A percentile compares a stretch with the other conserved stretches of the same genome.
phyloP scores from a whole-genome alignment of 2,888 invertebrate genomes.

The Athalia circularis region DNA sequence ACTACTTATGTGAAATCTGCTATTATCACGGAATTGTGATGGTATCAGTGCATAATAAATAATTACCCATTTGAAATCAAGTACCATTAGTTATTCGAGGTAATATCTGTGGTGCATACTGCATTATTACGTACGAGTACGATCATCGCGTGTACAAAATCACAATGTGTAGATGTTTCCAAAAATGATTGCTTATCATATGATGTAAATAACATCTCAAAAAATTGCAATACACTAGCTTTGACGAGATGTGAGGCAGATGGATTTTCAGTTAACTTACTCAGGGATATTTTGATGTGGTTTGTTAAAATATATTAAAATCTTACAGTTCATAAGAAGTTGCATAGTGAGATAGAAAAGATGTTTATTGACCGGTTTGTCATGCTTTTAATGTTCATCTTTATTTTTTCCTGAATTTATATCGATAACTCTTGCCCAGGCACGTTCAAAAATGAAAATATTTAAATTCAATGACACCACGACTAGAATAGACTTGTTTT shows the following conservation, averaged over 20 bases:
- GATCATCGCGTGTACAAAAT: neutral
- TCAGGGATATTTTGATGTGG: conserved; percentile 37
- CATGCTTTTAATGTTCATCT: conserved; percentile 4
- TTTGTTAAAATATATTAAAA: neutral
- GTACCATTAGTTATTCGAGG: conserved; percentile 22
- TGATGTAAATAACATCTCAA: conserved; percentile 35
- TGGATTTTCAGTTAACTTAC: conserved; percentile 24
- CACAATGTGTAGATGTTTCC: neutral
- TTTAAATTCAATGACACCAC: neutral
- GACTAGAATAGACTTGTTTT: conserved; percentile 39
- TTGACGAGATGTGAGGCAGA: neutral
- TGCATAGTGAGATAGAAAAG: conserved; percentile 32
- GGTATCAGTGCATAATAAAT: neutral
- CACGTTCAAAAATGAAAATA: neutral
- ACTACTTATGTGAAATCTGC: neutral
- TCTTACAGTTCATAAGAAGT: conserved; percentile 10
- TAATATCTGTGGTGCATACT: conserved; percentile 12
- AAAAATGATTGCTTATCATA: neutral
- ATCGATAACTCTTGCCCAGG: neutral
- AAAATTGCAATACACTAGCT: neutral
- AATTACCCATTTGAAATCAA: conserved; percentile 1
- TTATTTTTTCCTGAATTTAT: conserved; percentile 17
- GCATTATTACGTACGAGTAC: neutral
- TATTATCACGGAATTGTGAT: neutral
- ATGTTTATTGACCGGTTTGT: conserved; percentile 1